A percentile compares a stretch with the other conserved stretches of the same genome.
Evolutionary conservation across 2,113 vertebrate genomes (phyloP).

Genomic region (Heterotis niloticus): DNA sequence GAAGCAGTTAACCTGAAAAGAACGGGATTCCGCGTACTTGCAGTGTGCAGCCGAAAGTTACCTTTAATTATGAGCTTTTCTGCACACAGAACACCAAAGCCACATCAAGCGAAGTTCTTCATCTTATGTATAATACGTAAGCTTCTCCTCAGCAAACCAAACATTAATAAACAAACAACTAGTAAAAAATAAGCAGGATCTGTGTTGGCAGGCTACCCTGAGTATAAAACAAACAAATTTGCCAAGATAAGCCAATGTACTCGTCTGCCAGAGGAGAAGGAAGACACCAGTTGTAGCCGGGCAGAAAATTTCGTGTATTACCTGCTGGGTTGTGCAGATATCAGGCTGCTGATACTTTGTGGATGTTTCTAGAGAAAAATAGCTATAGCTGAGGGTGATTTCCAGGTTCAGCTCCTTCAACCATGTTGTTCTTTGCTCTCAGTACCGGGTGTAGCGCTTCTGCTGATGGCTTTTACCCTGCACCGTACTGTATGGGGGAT

Average conservation of each 20-base stretch:
- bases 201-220: neutral
- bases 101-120: neutral
- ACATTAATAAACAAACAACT: neutral
- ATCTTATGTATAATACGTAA: neutral
- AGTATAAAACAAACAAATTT: constrained; percentile 1
- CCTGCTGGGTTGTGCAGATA: neutral
- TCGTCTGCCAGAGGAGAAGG: neutral
- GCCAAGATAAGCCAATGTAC: neutral
- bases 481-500: no score
- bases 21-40: no score
- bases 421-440: no score
- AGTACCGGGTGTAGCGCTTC: no score
- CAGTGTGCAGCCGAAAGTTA: no score
- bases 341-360: no score
- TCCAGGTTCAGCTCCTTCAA: neutral
- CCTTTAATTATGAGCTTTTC: neutral
- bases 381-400: neutral
- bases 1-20: no score
- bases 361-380: neutral
- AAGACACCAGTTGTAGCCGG: neutral
- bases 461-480: no score
- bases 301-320: neutral
- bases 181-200: neutral
- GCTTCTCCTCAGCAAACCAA: neutral
- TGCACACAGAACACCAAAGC: neutral